Conservation (phyloP, 2,888 invertebrate species). For the Calliopum simillimum region DNA sequence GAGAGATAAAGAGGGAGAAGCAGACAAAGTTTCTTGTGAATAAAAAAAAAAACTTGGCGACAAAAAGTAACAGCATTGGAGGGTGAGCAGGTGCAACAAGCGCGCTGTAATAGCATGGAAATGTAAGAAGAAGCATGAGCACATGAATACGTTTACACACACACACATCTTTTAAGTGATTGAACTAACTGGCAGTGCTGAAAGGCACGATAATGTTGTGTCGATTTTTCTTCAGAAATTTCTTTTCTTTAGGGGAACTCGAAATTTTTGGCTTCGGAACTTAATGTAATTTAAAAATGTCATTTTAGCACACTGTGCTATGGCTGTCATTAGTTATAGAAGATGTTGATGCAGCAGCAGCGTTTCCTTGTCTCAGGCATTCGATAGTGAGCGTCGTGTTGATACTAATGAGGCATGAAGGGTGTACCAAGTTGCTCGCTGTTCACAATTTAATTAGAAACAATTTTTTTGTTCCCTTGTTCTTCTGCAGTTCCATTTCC, state of each 20-base stretch:
- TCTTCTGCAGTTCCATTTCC: not conserved
- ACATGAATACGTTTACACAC: too few species aligned
- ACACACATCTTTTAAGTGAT: not conserved
- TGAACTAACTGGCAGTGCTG: not conserved
- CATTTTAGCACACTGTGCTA: not conserved
- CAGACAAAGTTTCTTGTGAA: slow-evolving; percentile 9
- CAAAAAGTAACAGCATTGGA: slow-evolving; percentile 6
- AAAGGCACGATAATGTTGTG: not conserved
- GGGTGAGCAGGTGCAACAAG: slow-evolving; percentile 1
- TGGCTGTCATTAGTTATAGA: slow-evolving; percentile 8
- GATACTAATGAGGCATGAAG: slow-evolving; percentile 32
- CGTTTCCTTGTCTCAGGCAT: too few species aligned
- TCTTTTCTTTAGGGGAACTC: not conserved
- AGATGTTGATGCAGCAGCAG: not conserved
- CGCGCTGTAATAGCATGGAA: slow-evolving; percentile 22
- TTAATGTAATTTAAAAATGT: slow-evolving; percentile 13
- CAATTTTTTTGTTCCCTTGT: not conserved
- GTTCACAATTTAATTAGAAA: slow-evolving; percentile 31
- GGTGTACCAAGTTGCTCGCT: slow-evolving; percentile 9
- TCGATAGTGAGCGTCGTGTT: not conserved
- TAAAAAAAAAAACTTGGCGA: slow-evolving; percentile 1
- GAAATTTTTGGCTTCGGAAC: not conserved
- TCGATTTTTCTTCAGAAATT: slow-evolving; percentile 1
- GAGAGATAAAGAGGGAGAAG: slow-evolving; percentile 1
- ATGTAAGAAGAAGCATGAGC: not conserved